Conservation (phyloP, 64 coral and sea anemone genomes). For the Montipora cactus region DNA sequence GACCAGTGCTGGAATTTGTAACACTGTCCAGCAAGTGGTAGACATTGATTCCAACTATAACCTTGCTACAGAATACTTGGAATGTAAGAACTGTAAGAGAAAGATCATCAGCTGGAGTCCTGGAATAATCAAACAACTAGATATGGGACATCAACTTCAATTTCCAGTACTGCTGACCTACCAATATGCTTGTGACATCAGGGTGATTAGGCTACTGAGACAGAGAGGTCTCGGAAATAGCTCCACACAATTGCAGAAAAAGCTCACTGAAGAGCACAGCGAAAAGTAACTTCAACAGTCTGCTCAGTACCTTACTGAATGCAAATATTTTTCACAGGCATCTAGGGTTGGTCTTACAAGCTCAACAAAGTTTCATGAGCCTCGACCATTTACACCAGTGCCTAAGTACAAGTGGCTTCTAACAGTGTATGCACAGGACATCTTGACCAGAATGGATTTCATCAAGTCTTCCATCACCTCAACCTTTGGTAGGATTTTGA, state of each 20-base stretch:
- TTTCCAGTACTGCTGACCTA: conserved; percentile 70
- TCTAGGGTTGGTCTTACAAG: background rate
- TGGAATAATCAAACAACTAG: conserved; percentile 30
- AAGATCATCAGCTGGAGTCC: conserved; percentile 52
- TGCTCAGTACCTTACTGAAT: conserved; percentile 39
- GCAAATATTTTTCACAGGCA: conserved; percentile 13
- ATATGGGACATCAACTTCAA: conserved; percentile 47
- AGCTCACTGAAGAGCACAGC: background rate
- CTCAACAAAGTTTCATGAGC: background rate
- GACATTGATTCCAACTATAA: conserved; percentile 47
- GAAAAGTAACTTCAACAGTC: background rate
- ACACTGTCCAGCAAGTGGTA: conserved; percentile 12
- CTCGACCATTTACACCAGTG: background rate
- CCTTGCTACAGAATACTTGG: conserved; percentile 40
- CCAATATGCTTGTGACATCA: conserved; percentile 71
- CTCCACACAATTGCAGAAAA: background rate
- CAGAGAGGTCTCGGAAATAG: conserved; percentile 50
- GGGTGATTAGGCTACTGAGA: conserved; percentile 61
- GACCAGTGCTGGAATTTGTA: conserved; percentile 5
- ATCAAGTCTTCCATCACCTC: conserved; percentile 37
- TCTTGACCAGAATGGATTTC: background rate
- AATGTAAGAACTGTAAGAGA: conserved; percentile 13
- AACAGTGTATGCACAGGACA: background rate
- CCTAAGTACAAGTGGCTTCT: background rate
- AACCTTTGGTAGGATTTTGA: conserved; percentile 31